A percentile compares a stretch with the other conserved stretches of the same genome.
Evolutionary conservation across 2,888 invertebrate species (phyloP).

Genomic region (Coleophora flavipennella): DNA sequence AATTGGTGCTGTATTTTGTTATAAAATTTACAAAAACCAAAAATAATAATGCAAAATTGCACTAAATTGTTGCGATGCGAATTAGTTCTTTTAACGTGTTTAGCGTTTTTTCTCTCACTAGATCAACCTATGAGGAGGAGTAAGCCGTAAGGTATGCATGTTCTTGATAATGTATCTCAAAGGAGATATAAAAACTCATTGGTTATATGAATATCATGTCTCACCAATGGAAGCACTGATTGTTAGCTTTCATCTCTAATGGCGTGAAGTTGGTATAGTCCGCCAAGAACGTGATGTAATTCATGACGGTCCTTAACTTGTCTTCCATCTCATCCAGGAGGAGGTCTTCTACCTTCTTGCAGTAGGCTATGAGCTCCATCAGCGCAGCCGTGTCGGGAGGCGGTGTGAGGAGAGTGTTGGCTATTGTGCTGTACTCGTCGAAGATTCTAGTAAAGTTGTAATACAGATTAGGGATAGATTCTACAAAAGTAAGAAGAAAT

Average conservation of each 20-base stretch:
- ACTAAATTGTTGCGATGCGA: too few species aligned
- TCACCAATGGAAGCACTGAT: slow-evolving; percentile 88
- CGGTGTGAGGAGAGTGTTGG: slow-evolving; percentile 82
- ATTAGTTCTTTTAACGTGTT: too few species aligned
- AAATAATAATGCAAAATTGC: too few species aligned
- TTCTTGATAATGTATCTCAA: too few species aligned
- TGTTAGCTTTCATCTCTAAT: slow-evolving; percentile 90
- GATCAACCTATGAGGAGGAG: too few species aligned
- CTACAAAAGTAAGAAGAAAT: too few species aligned
- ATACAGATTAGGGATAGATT: too few species aligned
- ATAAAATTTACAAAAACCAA: too few species aligned
- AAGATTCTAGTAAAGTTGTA: slow-evolving; percentile 78
- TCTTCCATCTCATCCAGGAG: slow-evolving; percentile 83
- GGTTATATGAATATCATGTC: slow-evolving; percentile 3
- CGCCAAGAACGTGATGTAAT: slow-evolving; percentile 85
- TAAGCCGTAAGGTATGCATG: too few species aligned
- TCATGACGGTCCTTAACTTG: slow-evolving; percentile 76
- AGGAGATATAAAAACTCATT: too few species aligned
- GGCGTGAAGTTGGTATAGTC: slow-evolving; percentile 87
- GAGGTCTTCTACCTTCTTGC: slow-evolving; percentile 80
- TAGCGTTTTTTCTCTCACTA: too few species aligned
- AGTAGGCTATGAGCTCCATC: slow-evolving; percentile 86
- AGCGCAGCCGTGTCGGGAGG: slow-evolving; percentile 89
- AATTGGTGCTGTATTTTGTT: too few species aligned
- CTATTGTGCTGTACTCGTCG: slow-evolving; percentile 86